phyloP scores from a whole-genome alignment of 2,888 invertebrate genomes.

The Sabatieria punctata region DNA sequence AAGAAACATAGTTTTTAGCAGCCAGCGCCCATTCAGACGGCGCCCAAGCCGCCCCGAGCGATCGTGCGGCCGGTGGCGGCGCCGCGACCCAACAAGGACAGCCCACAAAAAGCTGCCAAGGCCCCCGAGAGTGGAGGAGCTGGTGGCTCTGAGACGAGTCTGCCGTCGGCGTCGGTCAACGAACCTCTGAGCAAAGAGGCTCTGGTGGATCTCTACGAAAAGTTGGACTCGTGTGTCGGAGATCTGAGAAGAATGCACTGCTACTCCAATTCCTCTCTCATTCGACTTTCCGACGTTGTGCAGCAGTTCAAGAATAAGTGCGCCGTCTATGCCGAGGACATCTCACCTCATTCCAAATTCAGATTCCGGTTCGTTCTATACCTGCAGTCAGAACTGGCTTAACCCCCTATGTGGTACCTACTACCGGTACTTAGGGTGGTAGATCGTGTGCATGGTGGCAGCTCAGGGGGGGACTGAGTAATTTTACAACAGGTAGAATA shows the following conservation, averaged over 20 bases:
- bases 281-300: conserved; percentile 43
- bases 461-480: too few relatives aligned
- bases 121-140: neutral
- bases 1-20: too few relatives aligned
- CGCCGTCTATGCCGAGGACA: conserved; percentile 60
- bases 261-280: conserved; percentile 9
- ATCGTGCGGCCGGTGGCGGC: conserved; percentile 11
- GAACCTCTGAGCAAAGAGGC: conserved; percentile 15
- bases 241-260: conserved; percentile 11
- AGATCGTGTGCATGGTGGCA: too few relatives aligned
- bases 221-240: conserved; percentile 14
- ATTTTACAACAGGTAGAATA: too few relatives aligned
- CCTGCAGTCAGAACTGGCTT: neutral
- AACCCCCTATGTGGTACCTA: too few relatives aligned
- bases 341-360: conserved; percentile 70
- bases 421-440: too few relatives aligned
- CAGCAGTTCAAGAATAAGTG: conserved; percentile 64
- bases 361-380: conserved; percentile 47
- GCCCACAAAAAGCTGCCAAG: neutral
- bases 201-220: conserved; percentile 17
- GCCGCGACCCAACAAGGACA: neutral
- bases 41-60: conserved; percentile 10
- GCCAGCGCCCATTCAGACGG: neutral
- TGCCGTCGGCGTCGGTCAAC: neutral
- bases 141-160: neutral